Evolutionary conservation across 2,797 vertebrate species (phyloP).

Genomic region (Propithecus perrieri): DNA sequence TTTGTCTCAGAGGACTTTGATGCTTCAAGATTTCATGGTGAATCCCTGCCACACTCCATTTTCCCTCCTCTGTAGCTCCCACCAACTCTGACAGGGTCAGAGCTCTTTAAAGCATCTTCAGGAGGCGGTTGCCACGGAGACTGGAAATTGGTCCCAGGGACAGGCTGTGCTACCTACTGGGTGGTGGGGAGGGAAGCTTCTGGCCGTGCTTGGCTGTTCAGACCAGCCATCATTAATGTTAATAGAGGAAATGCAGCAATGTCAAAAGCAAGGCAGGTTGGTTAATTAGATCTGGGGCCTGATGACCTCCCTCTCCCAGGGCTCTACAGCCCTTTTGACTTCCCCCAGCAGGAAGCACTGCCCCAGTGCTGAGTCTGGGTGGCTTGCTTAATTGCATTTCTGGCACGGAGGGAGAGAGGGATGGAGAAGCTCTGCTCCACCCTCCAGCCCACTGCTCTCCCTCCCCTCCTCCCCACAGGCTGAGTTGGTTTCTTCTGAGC

Average conservation of each 20-base stretch:
- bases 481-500: background rate
- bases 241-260: conserved; percentile 66
- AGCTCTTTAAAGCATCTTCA: conserved; percentile 57
- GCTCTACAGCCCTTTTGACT: conserved; percentile 54
- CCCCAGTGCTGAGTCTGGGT: conserved; percentile 40
- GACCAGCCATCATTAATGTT: conserved; percentile 64
- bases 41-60: conserved; percentile 40
- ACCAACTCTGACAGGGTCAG: conserved; percentile 67
- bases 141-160: conserved; percentile 71
- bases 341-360: conserved; percentile 70
- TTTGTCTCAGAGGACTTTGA: conserved; percentile 45
- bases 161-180: conserved; percentile 48
- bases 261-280: conserved; percentile 60
- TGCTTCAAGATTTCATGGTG: conserved; percentile 49
- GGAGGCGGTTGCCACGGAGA: conserved; percentile 79
- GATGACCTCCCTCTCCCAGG: conserved; percentile 39
- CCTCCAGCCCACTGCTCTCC: background rate
- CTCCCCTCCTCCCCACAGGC: no score
- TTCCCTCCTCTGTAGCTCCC: conserved; percentile 24
- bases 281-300: conserved; percentile 74
- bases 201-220: conserved; percentile 39
- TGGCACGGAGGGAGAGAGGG: background rate
- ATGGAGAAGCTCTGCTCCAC: background rate
- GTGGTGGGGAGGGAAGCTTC: conserved; percentile 58
- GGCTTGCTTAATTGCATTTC: conserved; percentile 70